Conservation (phyloP, 2,113 vertebrate genomes). For the Cacatua alba region DNA sequence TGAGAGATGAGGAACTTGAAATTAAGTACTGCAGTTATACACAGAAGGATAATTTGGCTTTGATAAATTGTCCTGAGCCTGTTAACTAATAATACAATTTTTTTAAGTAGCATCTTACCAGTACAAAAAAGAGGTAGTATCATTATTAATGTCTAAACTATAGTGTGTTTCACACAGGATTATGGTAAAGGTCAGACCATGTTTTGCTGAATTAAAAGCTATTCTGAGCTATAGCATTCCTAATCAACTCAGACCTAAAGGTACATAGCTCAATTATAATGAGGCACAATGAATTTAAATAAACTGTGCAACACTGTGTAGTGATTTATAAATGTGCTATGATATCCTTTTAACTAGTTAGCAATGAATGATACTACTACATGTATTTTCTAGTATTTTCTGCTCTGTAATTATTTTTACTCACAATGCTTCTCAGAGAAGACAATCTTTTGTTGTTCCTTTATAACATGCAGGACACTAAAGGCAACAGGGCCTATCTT, state of each 20-base stretch:
- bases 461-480: constrained; percentile 28
- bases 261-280: constrained; percentile 99
- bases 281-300: constrained; percentile 99
- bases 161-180: constrained; percentile 96
- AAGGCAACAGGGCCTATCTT: constrained; percentile 7
- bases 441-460: constrained; percentile 38
- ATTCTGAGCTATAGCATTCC: constrained; percentile 98
- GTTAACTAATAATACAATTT: constrained; percentile 99
- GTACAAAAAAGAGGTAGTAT: constrained; percentile 90
- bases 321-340: constrained; percentile 97
- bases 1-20: constrained; percentile 92
- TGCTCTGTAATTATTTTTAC: constrained; percentile 79
- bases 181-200: constrained; percentile 98
- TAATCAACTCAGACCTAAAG: constrained; percentile 99
- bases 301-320: constrained; percentile 92
- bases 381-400: constrained; percentile 74
- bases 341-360: constrained; percentile 99
- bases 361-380: constrained; percentile 88
- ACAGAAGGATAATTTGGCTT: constrained; percentile 99
- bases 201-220: constrained; percentile 99
- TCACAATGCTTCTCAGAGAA: constrained; percentile 62
- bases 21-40: constrained; percentile 95
- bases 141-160: constrained; percentile 99
- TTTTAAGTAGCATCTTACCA: constrained; percentile 90
- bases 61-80: constrained; percentile 94